Evolutionary conservation across 2,888 invertebrate species (phyloP), one percentile per base, ranked within the genome.

Genomic region (Agrilus cyanescens): DNA sequence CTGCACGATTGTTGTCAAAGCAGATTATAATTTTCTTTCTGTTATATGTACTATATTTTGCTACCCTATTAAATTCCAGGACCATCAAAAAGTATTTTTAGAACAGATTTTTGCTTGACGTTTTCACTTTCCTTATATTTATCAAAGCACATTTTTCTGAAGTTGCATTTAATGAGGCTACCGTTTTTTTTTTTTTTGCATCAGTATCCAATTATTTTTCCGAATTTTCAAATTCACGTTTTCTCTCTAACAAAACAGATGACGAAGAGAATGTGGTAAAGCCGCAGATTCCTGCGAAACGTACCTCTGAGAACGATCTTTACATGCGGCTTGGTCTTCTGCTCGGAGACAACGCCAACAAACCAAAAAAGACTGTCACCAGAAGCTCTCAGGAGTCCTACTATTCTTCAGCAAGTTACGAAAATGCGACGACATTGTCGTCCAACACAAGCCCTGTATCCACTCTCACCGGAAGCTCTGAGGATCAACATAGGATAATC

Each of bases 401-500:
- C 51, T 62, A 65, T 10, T 68, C 68, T 4, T 65, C 76, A 42
- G 75, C 75, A 12, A 76, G 75, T 35, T 70, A 75, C 45, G 77
- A 78, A 46, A 73, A 75, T 6, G 53, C 60, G 4, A 58, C 83
- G 1, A 71, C 85, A 40, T 78, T 83, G 38, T 84, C 87, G 18
- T 82, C 82, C 44, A 88, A 88, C 56, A 86, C 87, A 31, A 89
- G 89, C 61, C 89, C 89, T 41, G 82, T 90, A n/a, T 89, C 89
- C 20, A 90, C 89, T 0, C 69, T 90, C 33, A 89, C 89, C 3
- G 89, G 85, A 3, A 87, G 87, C 1, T 86, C 87, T 0, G 88
- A 87, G 56, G 78, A 77, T 45, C 63, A 65, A 51, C 69, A 74
- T 30, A 50, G 64, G 25, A 61, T 59, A 35, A 70, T 71, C 56